phyloP scores from a whole-genome alignment of 2,113 vertebrate species.

The Erinaceus europaeus region DNA sequence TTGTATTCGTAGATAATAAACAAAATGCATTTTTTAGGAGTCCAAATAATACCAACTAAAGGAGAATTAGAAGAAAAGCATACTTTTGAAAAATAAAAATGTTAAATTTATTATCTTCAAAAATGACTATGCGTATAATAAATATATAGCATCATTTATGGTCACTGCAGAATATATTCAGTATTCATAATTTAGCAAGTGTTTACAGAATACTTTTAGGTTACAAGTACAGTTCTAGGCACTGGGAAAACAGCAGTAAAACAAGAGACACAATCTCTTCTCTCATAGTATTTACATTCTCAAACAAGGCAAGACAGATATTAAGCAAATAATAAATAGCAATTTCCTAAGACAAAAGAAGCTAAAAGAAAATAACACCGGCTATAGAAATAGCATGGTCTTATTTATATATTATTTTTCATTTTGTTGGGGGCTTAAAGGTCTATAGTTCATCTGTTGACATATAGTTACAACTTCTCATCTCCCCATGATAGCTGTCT shows the following conservation, averaged over 20 bases:
- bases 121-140: neutral
- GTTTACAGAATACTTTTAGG: neutral
- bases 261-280: neutral
- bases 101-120: neutral
- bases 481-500: too few species aligned
- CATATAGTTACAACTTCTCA: too few species aligned
- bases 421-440: too few species aligned
- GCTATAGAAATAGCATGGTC: neutral
- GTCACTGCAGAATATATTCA: neutral
- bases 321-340: neutral
- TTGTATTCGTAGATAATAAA: too few species aligned
- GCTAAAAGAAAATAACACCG: neutral
- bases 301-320: neutral
- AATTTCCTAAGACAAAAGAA: neutral
- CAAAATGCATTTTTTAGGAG: neutral
- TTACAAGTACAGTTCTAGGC: neutral
- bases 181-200: neutral
- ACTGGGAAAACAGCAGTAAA: neutral
- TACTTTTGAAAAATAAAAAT: slow-evolving; percentile 8
- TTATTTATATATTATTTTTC: too few species aligned
- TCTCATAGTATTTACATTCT: neutral
- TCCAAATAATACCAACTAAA: neutral
- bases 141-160: too few species aligned
- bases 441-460: too few species aligned
- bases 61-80: neutral